These are phyloP conservation scores for Brachystomella parvula DNA, from an alignment of 1,140 invertebrate genomes.

Conservation along the genomic window DNA sequence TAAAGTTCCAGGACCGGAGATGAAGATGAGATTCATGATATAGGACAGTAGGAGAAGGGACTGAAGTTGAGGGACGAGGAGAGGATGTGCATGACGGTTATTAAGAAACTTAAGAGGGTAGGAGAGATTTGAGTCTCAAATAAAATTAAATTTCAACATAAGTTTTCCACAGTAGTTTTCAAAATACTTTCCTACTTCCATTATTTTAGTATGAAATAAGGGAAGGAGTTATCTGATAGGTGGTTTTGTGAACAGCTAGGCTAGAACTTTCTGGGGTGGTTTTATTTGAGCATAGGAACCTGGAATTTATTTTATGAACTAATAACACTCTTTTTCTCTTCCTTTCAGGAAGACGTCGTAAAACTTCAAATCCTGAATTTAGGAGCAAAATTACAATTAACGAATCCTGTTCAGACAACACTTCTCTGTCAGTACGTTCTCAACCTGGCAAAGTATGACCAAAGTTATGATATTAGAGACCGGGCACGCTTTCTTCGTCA, in stretches of 20 bases:
- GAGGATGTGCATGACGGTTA: slow-evolving; percentile 5
- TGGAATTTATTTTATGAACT: neutral
- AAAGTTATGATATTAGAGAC: slow-evolving; percentile 96
- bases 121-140: neutral
- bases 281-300: neutral
- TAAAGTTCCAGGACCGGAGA: too few relatives aligned
- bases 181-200: neutral
- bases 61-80: neutral
- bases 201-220: neutral
- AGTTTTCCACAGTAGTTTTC: neutral
- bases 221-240: neutral
- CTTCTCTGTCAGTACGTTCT: slow-evolving; percentile 90
- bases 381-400: slow-evolving; percentile 85
- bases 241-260: neutral
- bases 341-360: slow-evolving; percentile 75
- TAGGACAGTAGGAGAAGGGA: neutral
- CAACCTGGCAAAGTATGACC: slow-evolving; percentile 93
- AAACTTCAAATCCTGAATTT: slow-evolving; percentile 94
- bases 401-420: slow-evolving; percentile 76
- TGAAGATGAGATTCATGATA: neutral
- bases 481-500: slow-evolving; percentile 75
- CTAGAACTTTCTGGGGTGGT: neutral
- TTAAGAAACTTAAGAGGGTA: slow-evolving; percentile 4
- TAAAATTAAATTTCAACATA: slow-evolving; percentile 10
- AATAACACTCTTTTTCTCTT: neutral